Evolutionary conservation across 2,888 invertebrate genomes (phyloP).

Genomic region (Troides helena): DNA sequence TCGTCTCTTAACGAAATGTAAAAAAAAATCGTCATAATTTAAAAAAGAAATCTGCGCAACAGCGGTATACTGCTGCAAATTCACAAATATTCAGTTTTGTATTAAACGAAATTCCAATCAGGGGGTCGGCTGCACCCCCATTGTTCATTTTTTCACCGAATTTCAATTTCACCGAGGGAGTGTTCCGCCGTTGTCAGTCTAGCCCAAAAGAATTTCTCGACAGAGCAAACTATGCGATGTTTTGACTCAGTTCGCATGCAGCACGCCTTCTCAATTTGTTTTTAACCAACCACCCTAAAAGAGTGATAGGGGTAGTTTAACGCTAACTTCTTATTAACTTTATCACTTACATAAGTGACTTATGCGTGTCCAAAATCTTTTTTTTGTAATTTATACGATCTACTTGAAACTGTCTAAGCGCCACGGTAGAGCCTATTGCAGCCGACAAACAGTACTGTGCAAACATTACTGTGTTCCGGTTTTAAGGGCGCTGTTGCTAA

Average conservation of each 20-base stretch:
- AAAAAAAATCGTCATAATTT: no score
- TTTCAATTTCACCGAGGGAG: slow-evolving; percentile 23
- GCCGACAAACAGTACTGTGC: no score
- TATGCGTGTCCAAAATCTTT: no score
- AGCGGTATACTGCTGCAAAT: neutral
- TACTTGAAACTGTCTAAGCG: no score
- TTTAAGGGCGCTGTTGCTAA: no score
- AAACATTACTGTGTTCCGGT: no score
- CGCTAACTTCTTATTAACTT: no score
- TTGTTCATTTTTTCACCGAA: slow-evolving; percentile 26
- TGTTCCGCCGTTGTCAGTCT: slow-evolving; percentile 22
- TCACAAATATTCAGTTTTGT: slow-evolving; percentile 19
- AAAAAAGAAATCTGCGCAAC: neutral
- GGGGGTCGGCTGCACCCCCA: slow-evolving; percentile 4
- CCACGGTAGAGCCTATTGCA: no score
- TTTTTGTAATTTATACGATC: no score
- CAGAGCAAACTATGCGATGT: slow-evolving; percentile 19
- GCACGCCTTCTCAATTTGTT: slow-evolving; percentile 2
- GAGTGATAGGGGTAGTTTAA: no score
- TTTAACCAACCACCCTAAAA: neutral
- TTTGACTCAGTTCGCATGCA: slow-evolving; percentile 22
- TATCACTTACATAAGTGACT: no score
- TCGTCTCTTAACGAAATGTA: no score
- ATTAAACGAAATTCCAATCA: slow-evolving; percentile 26
- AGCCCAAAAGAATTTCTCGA: slow-evolving; percentile 16